Conservation (phyloP, 2,888 invertebrate genomes). For the Campoplex nolae region DNA sequence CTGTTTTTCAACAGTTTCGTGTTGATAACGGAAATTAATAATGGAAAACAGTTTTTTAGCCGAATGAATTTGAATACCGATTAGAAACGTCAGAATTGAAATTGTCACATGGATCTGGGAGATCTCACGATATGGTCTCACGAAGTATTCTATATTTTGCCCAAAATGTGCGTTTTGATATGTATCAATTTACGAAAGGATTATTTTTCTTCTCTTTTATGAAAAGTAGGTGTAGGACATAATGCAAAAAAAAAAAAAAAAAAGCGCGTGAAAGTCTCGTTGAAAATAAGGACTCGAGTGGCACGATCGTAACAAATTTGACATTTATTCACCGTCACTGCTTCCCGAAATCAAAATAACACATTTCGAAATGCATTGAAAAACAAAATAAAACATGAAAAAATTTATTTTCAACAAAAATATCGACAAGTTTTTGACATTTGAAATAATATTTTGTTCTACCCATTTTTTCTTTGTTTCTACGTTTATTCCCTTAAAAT, state of each 20-base stretch:
- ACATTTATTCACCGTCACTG: background rate
- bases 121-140: background rate
- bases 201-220: no score
- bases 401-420: background rate
- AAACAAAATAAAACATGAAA: background rate
- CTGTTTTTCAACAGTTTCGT: background rate
- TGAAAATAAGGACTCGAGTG: constrained; percentile 30
- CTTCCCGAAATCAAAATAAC: constrained; percentile 6
- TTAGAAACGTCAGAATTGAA: background rate
- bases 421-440: background rate
- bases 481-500: background rate
- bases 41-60: background rate
- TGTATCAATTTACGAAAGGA: background rate
- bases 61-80: background rate
- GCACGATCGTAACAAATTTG: background rate
- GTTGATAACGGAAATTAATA: background rate
- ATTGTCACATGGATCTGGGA: background rate
- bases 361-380: background rate
- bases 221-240: background rate
- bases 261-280: constrained; percentile 59
- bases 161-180: background rate
- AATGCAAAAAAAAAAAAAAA: constrained; percentile 45
- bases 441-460: background rate
- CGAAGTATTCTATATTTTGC: background rate
- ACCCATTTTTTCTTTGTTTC: background rate